These are phyloP conservation scores for Sturnus vulgaris DNA, from an alignment of 2,113 vertebrate species.

Conservation along the genomic window DNA sequence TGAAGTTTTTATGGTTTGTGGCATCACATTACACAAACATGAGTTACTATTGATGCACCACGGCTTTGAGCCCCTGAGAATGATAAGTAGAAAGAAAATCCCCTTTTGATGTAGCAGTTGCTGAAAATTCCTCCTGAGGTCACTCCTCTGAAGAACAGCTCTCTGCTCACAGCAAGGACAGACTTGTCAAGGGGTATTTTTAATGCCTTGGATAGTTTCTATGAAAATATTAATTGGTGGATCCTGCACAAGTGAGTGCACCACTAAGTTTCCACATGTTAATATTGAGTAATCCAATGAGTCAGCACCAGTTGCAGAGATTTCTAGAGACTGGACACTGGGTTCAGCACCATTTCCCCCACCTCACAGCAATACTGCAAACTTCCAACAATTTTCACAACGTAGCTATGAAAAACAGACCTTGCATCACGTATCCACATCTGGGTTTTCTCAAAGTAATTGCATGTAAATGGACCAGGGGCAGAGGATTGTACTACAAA, in stretches of 20 bases:
- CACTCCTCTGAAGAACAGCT: slow-evolving; percentile 1
- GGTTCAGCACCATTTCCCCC: neutral
- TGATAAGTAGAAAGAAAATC: neutral
- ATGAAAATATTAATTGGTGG: neutral
- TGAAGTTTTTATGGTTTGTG: neutral
- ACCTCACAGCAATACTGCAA: neutral
- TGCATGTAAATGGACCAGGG: neutral
- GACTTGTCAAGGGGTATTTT: neutral
- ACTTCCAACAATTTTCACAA: neutral
- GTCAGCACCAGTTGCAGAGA: neutral
- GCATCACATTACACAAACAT: neutral
- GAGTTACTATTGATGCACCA: neutral
- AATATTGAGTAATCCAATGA: neutral
- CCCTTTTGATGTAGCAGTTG: slow-evolving; percentile 51
- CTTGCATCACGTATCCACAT: neutral
- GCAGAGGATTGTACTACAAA: neutral
- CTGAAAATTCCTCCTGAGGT: slow-evolving; percentile 46
- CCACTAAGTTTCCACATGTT: neutral
- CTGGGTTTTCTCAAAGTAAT: neutral
- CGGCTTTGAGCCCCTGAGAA: neutral
- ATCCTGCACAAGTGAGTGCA: neutral
- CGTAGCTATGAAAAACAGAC: neutral
- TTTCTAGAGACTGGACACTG: neutral
- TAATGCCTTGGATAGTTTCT: neutral
- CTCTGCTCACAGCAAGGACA: neutral